phyloP scores from a whole-genome alignment of 2,113 vertebrate species.

The Labeo rohita region DNA sequence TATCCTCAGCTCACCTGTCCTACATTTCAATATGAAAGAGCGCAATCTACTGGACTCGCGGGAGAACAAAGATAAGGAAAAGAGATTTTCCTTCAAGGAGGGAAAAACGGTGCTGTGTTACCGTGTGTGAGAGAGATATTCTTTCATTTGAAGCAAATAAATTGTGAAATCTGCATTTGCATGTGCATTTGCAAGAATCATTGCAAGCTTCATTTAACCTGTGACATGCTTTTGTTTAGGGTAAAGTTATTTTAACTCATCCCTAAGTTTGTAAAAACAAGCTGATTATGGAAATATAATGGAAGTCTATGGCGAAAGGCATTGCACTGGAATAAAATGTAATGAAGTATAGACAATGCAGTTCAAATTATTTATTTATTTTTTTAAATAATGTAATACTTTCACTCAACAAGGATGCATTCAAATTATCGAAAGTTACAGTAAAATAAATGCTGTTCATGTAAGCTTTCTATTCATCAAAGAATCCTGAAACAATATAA shows the following conservation, averaged over 20 bases:
- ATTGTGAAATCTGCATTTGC: not conserved
- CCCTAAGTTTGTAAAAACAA: not conserved
- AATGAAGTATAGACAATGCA: too few relatives aligned
- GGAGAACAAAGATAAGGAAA: not conserved
- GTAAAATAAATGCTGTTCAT: not conserved
- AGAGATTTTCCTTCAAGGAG: not conserved
- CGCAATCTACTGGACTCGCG: slow-evolving; percentile 3
- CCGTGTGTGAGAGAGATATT: slow-evolving; percentile 4
- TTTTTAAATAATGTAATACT: not conserved
- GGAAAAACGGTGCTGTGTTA: not conserved
- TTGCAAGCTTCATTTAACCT: not conserved
- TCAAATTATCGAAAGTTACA: not conserved
- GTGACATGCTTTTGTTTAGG: not conserved
- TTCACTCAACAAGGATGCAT: not conserved
- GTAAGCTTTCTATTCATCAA: not conserved
- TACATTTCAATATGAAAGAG: slow-evolving; percentile 54
- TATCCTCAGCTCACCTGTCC: slow-evolving; percentile 48
- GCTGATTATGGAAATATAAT: not conserved
- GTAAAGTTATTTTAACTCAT: not conserved
- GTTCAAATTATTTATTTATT: too few relatives aligned
- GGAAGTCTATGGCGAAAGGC: too few relatives aligned
- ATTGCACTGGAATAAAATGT: too few relatives aligned
- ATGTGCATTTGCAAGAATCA: not conserved
- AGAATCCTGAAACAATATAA: not conserved
- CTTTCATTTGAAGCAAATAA: slow-evolving; percentile 11